phyloP scores from a whole-genome alignment of 2,888 invertebrate species.

The Prostheceraeus crozeri region DNA sequence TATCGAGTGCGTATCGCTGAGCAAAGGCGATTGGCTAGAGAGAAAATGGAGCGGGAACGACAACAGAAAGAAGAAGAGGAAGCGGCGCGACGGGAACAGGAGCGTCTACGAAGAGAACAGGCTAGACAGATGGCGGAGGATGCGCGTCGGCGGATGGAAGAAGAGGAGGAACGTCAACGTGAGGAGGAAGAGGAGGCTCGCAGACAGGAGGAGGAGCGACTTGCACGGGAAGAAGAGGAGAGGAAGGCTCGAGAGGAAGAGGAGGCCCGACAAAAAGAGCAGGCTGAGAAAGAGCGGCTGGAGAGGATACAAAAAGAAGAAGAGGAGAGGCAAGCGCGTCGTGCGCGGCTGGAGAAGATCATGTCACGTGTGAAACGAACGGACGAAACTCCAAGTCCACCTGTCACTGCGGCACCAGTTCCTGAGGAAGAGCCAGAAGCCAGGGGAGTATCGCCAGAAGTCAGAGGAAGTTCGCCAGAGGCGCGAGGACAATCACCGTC shows the following conservation, averaged over 20 bases:
- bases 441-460: background rate
- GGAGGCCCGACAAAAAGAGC: background rate
- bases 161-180: constrained; percentile 15
- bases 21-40: constrained; percentile 6
- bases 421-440: no score
- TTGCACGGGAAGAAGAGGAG: constrained; percentile 19
- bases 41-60: constrained; percentile 17
- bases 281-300: constrained; percentile 12
- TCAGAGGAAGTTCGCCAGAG: background rate
- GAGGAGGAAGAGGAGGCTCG: background rate
- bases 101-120: background rate
- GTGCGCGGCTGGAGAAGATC: constrained; percentile 9
- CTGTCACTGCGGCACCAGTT: no score
- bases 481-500: background rate
- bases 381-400: no score
- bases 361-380: constrained; percentile 18
- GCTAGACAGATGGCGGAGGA: no score
- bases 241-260: constrained; percentile 1
- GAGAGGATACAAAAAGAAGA: constrained; percentile 17
- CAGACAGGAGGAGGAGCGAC: background rate
- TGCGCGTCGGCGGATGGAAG: no score
- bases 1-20: background rate
- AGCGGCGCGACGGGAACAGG: constrained; percentile 1
- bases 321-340: constrained; percentile 7
- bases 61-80: no score